These are phyloP conservation scores for Agelas oroides DNA, from an alignment of 37 sponge, comb jelly and placozoan genomes.

Conservation along the genomic window DNA sequence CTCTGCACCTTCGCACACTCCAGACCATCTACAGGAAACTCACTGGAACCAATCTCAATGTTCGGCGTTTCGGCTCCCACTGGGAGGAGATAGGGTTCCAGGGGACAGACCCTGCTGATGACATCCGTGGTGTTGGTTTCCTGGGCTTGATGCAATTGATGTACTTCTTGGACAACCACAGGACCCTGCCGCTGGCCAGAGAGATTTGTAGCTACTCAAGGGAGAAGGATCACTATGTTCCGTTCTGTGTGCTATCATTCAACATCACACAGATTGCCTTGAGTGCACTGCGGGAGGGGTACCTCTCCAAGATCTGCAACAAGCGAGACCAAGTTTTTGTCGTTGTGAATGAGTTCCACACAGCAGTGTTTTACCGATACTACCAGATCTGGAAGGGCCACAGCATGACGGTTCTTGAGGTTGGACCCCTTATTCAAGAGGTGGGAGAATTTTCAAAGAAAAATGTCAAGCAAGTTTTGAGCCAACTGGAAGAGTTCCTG, in stretches of 20 bases:
- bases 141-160: conserved; percentile 80
- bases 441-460: conserved; percentile 37
- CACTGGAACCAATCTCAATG: conserved; percentile 62
- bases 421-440: conserved; percentile 40
- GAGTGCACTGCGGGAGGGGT: conserved; percentile 66
- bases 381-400: conserved; percentile 55
- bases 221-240: conserved; percentile 37
- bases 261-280: conserved; percentile 76
- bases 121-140: conserved; percentile 86
- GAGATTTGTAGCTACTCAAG: conserved; percentile 70
- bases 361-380: conserved; percentile 64
- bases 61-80: conserved; percentile 81
- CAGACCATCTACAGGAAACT: conserved; percentile 80
- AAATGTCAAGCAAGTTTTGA: conserved; percentile 24
- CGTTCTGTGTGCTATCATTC: conserved; percentile 87
- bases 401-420: conserved; percentile 45
- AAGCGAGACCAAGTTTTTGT: conserved; percentile 73
- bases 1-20: conserved; percentile 66
- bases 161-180: conserved; percentile 60
- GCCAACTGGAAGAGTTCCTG: conserved; percentile 12
- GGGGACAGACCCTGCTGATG: conserved; percentile 86
- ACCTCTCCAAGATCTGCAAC: conserved; percentile 75
- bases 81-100: conserved; percentile 94
- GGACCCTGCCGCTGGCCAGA: conserved; percentile 38
- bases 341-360: conserved; percentile 83